Percentiles rank a stretch among this genome's conserved stretches.
These are phyloP conservation scores for Ostrea denselamellosa DNA, from an alignment of 1,140 invertebrate genomes.

Conservation along the genomic window DNA sequence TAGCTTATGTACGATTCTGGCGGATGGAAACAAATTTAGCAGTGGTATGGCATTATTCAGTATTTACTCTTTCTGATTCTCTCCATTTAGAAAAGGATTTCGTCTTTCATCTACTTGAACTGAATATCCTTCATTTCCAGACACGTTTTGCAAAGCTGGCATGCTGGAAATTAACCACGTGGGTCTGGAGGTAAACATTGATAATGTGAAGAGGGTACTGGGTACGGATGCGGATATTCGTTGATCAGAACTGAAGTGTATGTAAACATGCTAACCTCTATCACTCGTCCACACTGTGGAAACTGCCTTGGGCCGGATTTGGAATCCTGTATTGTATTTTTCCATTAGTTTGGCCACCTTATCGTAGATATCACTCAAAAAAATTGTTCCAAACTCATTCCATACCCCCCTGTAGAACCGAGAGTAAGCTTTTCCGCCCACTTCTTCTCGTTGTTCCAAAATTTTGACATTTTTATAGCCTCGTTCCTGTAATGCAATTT, in stretches of 20 bases:
- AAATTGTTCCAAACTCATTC: conserved; percentile 18
- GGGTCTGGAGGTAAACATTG: no score
- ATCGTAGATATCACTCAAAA: background rate
- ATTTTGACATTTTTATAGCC: conserved; percentile 20
- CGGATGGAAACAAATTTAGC: no score
- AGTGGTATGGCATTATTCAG: no score
- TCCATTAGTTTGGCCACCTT: background rate
- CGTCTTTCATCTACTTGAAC: no score
- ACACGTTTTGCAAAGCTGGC: no score
- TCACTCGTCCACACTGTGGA: background rate
- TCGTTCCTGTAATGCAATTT: background rate
- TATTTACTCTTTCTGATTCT: no score
- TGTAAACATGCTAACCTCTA: background rate
- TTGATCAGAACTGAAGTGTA: background rate
- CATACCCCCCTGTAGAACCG: background rate
- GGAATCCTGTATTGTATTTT: background rate
- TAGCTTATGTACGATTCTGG: no score
- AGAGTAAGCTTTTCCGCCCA: conserved; percentile 2
- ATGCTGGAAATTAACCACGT: no score
- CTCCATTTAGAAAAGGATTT: no score
- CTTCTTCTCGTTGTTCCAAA: background rate
- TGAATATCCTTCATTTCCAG: no score
- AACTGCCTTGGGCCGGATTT: background rate
- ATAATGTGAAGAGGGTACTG: no score
- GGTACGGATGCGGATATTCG: no score